Percentiles rank a stretch among this genome's conserved stretches.
These are phyloP conservation scores for Crocidura indochinensis DNA, from an alignment of 2,797 vertebrate genomes.

Conservation along the genomic window DNA sequence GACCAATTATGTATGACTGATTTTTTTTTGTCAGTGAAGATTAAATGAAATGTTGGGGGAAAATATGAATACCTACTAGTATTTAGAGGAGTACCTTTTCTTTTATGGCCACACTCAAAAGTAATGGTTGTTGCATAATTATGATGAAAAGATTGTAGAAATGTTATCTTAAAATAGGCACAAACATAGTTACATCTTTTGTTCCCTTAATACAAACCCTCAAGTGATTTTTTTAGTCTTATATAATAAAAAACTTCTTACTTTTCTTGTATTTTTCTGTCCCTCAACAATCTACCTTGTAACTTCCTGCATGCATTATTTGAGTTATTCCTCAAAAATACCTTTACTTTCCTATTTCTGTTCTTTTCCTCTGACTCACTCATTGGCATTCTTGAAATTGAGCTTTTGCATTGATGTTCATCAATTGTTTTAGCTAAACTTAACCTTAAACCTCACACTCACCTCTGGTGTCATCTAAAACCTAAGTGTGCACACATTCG, in stretches of 20 bases:
- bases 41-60: background rate
- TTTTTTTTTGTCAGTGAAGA: background rate
- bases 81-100: background rate
- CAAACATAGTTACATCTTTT: background rate
- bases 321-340: background rate
- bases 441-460: background rate
- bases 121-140: background rate
- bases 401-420: background rate
- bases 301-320: background rate
- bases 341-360: background rate
- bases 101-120: background rate
- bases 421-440: background rate
- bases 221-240: slow-evolving; percentile 1
- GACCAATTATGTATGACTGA: background rate
- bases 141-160: background rate
- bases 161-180: slow-evolving; percentile 28
- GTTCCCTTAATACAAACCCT: slow-evolving; percentile 7
- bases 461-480: background rate
- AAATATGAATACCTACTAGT: background rate
- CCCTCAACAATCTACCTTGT: background rate
- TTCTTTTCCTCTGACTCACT: background rate
- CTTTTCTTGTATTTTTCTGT: slow-evolving; percentile 32
- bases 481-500: too few relatives aligned
- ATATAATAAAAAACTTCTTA: background rate
- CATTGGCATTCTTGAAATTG: slow-evolving; percentile 34